A percentile compares a stretch with the other conserved stretches of the same genome.
Conservation (phyloP, 1,140 invertebrate genomes). For the Platorchestia sp. region DNA sequence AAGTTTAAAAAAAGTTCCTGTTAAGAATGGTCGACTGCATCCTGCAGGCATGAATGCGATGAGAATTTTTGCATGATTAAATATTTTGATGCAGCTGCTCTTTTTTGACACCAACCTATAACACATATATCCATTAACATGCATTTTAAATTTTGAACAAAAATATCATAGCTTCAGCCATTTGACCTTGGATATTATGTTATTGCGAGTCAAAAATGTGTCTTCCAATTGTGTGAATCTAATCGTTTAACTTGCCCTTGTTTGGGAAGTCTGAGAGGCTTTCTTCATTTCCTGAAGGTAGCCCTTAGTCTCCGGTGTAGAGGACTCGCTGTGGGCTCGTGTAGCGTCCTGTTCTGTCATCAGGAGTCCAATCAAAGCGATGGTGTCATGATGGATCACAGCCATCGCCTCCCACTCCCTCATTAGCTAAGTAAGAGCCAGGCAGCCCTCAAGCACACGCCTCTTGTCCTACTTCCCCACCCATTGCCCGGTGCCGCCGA, state of each 20-base stretch:
- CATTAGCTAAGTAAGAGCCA: conserved; percentile 41
- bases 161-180: background rate
- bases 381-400: background rate
- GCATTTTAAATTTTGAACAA: background rate
- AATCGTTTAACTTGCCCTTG: background rate
- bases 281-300: background rate
- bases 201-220: background rate
- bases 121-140: too few species aligned
- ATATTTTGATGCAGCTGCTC: too few species aligned
- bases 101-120: too few species aligned
- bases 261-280: background rate
- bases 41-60: too few species aligned
- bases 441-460: background rate
- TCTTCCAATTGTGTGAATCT: background rate
- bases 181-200: background rate
- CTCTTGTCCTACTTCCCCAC: background rate
- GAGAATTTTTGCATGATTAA: too few species aligned
- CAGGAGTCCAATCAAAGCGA: conserved; percentile 1
- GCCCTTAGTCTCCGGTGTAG: background rate
- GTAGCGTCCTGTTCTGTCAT: background rate
- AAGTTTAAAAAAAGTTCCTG: too few species aligned
- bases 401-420: background rate
- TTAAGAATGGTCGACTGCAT: too few species aligned
- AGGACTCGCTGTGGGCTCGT: background rate
- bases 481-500: background rate